Base-by-base conservation (phyloP, 2,888 invertebrate species). In the Maniola hyperantus region DNA sequence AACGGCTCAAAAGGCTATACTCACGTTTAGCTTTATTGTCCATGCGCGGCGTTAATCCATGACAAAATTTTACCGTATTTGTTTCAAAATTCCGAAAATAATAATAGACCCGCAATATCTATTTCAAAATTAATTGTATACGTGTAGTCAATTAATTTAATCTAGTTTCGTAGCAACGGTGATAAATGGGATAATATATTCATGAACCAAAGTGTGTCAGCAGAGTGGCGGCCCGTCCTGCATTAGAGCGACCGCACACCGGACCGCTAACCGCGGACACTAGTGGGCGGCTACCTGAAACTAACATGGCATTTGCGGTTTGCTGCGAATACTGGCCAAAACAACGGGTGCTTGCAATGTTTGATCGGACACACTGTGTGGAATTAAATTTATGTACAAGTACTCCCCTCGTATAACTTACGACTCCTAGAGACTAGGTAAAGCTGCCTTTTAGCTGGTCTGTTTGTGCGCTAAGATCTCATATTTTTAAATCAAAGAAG, bases 181-280 rank as follows among this genome's bases (percentile, higher is more conserved):
- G 15, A 36, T 54, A 54, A 54, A 54, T 34, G 34, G 53, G 34
- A 54, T 54, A 51, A 54, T 54, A 51, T 54, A 54, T 54, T 54
- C 53, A 54, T 54, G 54, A 36, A 15, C 15, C 15, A 26, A 51
- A 54, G 54, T 54, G 36, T 54, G 15, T 34, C 36, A 36, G 5
- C 33, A 6, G 15, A 34, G 33, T 53, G 10, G 26, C 18, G 54
- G 1, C 7, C 8, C 54, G 51, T 51, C 15, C 36, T 54, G 36
- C 36, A 36, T 54, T 36, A 54, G 15, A 36, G 54, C 34, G 15
- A 54, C 54, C 36, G 39, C 39, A 62, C 53, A 42, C n/a, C n/a
- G 15, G n/a, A 33, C 54, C 53, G 34, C 53, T 34, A 54, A 54
- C 34, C 53, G 15, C 53, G 34, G 33, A 54, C 53, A 51, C 11